Evolutionary conservation across 2,797 vertebrate species (phyloP).

Genomic region (Amblyopsis hoosieri): DNA sequence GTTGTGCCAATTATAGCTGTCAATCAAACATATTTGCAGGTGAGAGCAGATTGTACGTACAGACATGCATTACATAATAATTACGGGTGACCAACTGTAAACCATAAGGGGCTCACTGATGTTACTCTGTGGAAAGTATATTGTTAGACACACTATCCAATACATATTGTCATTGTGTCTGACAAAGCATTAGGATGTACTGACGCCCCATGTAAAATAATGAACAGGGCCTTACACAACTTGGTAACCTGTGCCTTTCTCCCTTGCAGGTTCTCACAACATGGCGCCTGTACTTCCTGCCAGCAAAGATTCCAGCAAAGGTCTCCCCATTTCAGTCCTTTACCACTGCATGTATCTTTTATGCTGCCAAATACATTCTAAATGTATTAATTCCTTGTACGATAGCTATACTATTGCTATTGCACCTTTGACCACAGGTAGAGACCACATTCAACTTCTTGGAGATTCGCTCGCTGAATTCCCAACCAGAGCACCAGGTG

Average conservation of each 20-base stretch:
- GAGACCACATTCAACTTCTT: conserved; percentile 88
- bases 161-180: too few species aligned
- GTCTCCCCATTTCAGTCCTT: conserved; percentile 26
- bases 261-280: conserved; percentile 79
- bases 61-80: too few species aligned
- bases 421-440: conserved; percentile 62
- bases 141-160: too few species aligned
- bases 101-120: too few species aligned
- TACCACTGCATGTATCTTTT: neutral
- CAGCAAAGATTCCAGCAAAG: conserved; percentile 81
- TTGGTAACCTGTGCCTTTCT: conserved; percentile 32
- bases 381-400: neutral
- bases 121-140: too few species aligned
- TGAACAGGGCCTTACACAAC: neutral
- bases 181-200: too few species aligned
- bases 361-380: neutral
- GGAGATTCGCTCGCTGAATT: conserved; percentile 85
- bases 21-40: too few species aligned
- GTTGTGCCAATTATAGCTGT: too few species aligned
- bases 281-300: conserved; percentile 84
- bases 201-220: too few species aligned
- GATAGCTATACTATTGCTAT: neutral
- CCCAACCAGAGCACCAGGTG: conserved; percentile 84
- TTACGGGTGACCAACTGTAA: too few species aligned
- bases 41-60: too few species aligned